Conservation (phyloP, 1,140 invertebrate species). For the Marisa cornuarietis region DNA sequence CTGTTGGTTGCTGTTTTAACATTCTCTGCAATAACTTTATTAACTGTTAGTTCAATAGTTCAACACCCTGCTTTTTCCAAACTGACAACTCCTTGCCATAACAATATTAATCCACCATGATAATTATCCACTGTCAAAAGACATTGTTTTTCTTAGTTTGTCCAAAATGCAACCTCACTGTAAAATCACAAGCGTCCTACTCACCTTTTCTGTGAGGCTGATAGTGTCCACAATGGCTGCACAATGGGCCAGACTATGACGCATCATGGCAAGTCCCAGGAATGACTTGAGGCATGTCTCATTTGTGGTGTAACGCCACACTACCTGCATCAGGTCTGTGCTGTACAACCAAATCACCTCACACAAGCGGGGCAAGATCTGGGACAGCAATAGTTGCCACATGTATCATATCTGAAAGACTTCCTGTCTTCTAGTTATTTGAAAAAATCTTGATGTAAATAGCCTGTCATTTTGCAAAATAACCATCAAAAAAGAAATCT, state of each 20-base stretch:
- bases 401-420: too few relatives aligned
- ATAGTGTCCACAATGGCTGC: constrained; percentile 2
- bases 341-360: constrained; percentile 61
- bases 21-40: too few relatives aligned
- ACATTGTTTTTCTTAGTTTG: neutral
- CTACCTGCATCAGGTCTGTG: constrained; percentile 42
- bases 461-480: too few relatives aligned
- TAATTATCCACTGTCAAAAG: neutral
- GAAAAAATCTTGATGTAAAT: too few relatives aligned
- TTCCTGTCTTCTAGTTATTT: too few relatives aligned
- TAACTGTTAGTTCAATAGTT: too few relatives aligned
- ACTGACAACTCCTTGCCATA: too few relatives aligned
- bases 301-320: constrained; percentile 15
- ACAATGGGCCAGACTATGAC: constrained; percentile 10
- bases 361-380: constrained; percentile 55
- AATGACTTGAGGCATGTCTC: constrained; percentile 7
- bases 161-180: neutral
- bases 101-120: too few relatives aligned
- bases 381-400: neutral
- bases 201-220: constrained; percentile 12
- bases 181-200: neutral
- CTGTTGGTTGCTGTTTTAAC: too few relatives aligned
- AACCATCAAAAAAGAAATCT: too few relatives aligned
- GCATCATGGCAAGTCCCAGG: constrained; percentile 3
- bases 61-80: too few relatives aligned